A percentile compares a stretch with the other conserved stretches of the same genome.
Evolutionary conservation across 2,113 vertebrate genomes (phyloP).

Genomic region (Baryphthengus martii): DNA sequence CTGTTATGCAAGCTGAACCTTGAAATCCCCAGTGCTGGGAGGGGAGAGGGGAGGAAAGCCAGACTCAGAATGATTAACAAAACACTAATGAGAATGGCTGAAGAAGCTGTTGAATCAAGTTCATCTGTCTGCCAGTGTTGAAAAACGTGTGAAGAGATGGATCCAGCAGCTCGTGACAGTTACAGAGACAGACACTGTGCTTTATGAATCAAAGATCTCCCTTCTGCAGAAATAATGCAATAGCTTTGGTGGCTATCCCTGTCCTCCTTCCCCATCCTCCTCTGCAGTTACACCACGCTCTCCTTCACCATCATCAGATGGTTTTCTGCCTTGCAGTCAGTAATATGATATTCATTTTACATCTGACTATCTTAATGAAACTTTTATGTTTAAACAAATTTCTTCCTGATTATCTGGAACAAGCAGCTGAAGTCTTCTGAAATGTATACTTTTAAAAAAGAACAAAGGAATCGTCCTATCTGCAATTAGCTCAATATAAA

Average conservation of each 20-base stretch:
- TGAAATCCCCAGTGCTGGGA: conserved; percentile 71
- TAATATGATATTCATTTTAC: not conserved
- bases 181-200: not conserved
- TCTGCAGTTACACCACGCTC: not conserved
- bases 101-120: not conserved
- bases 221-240: not conserved
- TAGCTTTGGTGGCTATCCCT: not conserved
- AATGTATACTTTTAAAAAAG: not conserved
- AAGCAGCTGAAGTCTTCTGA: not conserved
- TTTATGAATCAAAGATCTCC: not conserved
- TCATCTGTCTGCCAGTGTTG: not conserved
- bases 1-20: conserved; percentile 94
- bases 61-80: conserved; percentile 25
- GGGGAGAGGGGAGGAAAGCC: conserved; percentile 43
- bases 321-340: not conserved
- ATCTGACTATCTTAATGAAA: not conserved
- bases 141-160: not conserved
- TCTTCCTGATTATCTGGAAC: not conserved
- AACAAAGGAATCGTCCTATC: not conserved
- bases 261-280: not conserved
- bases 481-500: not conserved
- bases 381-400: not conserved
- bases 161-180: not conserved
- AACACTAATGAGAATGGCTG: not conserved
- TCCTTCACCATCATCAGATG: not conserved